A percentile compares a stretch with the other conserved stretches of the same genome.
These are phyloP conservation scores for Eulacestoma nigropectus DNA, from an alignment of 2,113 vertebrate species.

Conservation along the genomic window DNA sequence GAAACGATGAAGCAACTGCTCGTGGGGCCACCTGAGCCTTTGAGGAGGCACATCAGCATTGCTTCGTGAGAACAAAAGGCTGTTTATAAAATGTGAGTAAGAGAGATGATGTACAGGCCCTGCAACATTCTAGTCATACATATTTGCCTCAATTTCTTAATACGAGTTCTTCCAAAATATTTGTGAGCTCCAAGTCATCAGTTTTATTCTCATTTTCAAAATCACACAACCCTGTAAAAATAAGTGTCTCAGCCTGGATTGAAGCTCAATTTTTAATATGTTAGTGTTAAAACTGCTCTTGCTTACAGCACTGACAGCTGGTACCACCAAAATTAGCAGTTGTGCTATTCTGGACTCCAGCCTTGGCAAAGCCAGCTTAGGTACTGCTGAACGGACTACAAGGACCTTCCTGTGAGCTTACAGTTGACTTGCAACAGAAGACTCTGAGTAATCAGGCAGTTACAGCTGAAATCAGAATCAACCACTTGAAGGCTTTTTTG, in stretches of 20 bases:
- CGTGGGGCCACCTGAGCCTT: neutral
- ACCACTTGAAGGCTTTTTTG: slow-evolving; percentile 36
- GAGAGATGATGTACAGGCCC: neutral
- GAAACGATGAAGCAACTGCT: neutral
- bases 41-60: neutral
- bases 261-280: neutral
- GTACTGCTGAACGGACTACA: neutral
- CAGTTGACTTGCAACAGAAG: slow-evolving; percentile 37
- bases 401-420: slow-evolving; percentile 28
- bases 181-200: neutral
- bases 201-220: neutral
- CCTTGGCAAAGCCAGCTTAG: neutral
- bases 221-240: neutral
- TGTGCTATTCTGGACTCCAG: neutral
- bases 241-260: neutral
- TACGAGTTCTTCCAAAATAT: neutral
- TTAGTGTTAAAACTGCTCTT: neutral
- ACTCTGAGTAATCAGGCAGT: slow-evolving; percentile 49
- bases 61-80: neutral
- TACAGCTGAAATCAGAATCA: slow-evolving; percentile 51
- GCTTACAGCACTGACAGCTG: neutral
- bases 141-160: neutral
- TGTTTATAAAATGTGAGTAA: neutral
- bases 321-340: neutral
- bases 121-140: neutral